Evolutionary conservation across 2,797 vertebrate genomes (phyloP), one percentile per base, ranked within the genome.

Genomic region (Telmatherina bonti): DNA sequence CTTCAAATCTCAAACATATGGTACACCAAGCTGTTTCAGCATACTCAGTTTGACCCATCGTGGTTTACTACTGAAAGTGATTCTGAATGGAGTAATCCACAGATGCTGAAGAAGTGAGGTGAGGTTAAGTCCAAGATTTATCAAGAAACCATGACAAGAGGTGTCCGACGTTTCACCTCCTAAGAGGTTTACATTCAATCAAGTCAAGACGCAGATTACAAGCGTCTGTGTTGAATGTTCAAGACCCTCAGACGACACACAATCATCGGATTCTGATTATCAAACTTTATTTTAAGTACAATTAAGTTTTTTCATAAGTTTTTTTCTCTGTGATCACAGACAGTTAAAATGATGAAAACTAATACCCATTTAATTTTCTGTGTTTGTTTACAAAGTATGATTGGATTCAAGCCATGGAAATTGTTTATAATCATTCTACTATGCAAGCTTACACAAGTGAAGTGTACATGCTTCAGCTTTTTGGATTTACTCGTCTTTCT

Each of bases 131-230:
- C 41, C 16, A 11, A 22, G 70, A 70, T 16, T 84, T 85, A 77
- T 71, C 55, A 54, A 24, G 29, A 73, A 45, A 73, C 58, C 51
- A 47, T 47, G 52, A 70, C 3, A 52, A 76, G 47, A 85, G 29
- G 67, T 84, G 89, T 62, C 76, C 79, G 7, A 26, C 51, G 67
- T 75, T 80, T 90, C 64, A 93, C 91, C 91, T 65, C 70, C 38
- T 91, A 92, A 94, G 91, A 92, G 86, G 88, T 84, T 93, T 91
- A 91, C 5, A 59, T 72, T 76, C 78, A 88, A 88, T 94, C 83
- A 93, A 92, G 76, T 90, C 78, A 88, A 92, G 86, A 83, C 30
- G 16, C 52, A 81, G 81, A 88, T 92, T 90, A 86, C 51, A 67
- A 79, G 60, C 74, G 78, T 85, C 86, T 83, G 76, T 77, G 66